Conservation (phyloP, 2,797 vertebrate genomes). For the Pantherophis alleghaniensis region DNA sequence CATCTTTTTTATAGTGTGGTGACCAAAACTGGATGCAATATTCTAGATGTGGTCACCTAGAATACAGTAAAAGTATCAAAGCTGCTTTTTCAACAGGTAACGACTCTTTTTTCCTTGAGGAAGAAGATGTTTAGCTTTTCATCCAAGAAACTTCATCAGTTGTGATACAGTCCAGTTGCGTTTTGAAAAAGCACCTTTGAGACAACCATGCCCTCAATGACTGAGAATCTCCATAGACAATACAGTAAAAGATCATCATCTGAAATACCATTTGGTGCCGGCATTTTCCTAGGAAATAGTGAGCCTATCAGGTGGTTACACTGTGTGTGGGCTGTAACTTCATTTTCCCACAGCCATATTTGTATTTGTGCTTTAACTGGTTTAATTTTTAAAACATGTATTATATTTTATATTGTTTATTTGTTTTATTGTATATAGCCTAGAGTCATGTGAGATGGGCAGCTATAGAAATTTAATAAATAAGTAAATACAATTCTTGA, state of each 20-base stretch:
- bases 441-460: background rate
- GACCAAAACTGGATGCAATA: no score
- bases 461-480: background rate
- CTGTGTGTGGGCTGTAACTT: background rate
- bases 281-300: background rate
- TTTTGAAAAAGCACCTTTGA: no score
- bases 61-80: background rate
- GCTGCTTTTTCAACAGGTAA: background rate
- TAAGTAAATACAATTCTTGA: background rate
- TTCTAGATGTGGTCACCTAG: no score
- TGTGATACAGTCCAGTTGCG: no score
- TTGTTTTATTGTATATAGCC: background rate
- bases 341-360: background rate
- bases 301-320: background rate
- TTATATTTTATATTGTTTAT: background rate
- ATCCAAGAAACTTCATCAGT: background rate
- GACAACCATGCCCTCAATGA: no score
- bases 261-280: background rate
- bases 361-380: background rate
- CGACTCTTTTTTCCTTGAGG: background rate
- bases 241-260: background rate
- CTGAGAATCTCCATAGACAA: background rate
- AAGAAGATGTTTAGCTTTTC: background rate
- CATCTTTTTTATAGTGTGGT: no score
- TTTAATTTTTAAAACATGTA: background rate